Base-by-base conservation (phyloP, 2,113 vertebrate species). In the Nerophis lumbriciformis region DNA sequence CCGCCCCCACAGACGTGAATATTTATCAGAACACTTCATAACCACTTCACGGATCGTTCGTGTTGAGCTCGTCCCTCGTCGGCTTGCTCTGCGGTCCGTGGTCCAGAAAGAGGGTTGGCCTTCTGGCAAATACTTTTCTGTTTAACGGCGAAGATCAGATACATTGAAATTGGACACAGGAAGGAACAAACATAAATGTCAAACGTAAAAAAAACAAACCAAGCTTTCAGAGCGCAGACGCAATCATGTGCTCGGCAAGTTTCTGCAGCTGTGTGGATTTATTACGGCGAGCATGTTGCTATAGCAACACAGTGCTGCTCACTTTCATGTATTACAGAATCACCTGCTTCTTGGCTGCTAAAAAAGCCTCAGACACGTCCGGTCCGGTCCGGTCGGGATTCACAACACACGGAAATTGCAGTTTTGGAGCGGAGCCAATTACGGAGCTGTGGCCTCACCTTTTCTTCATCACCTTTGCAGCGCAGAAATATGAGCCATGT, bases 1-100 rank as follows among this genome's bases (percentile, higher is more conserved):
- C 80, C 81, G 77, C 81, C 83, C 73, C 82, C 83, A 70, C 82
- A 78, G 77, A 77, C 69, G 73, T 82, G 74, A 83, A 85, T 85
- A 86, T 85, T 78, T 72, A 85, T 80, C 59, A 45, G 48, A 76
- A 62, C 62, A 38, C 5, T 72, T 79, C 19, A 57, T 77, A 77
- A 79, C 76, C 74, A 78, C 53, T 78, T 76, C 65, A 50, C 67
- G 72, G 65, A 59, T 71, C 51, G 58, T 55, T 72, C 66, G 64
- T 58, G 56, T 63, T 61, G 28, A 3, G 28, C 28, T 28, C 28
- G 3, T 28, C 28, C 28, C 1, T 28, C 28, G 4, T 28, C 28
- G 28, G 28, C 28, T 28, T 3, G 28, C 28, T 28, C 28, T 28
- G 28, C 3, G 28, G 28, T 28, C 28, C 28, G 28, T 28, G 28